A percentile compares a stretch with the other conserved stretches of the same genome.
Evolutionary conservation across 2,888 invertebrate species (phyloP).

Genomic region (Agonopterix subpropinquella): DNA sequence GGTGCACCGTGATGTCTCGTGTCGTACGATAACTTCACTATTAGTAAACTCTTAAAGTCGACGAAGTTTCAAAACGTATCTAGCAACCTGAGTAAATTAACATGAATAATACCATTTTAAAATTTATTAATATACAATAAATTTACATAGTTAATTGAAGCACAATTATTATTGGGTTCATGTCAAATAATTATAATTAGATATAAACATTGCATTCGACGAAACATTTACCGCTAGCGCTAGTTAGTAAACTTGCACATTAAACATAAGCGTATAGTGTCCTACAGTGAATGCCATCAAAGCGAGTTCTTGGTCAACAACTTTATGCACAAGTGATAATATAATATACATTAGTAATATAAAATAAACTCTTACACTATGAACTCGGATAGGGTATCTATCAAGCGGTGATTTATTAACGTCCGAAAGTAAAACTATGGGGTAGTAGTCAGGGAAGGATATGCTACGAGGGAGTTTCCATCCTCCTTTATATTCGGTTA

Average conservation of each 20-base stretch:
- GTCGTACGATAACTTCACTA: constrained; percentile 43
- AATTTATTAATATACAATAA: constrained; percentile 63
- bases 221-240: constrained; percentile 23
- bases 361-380: constrained; percentile 35
- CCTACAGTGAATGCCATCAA: constrained; percentile 51
- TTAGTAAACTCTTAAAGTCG: constrained; percentile 41
- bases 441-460: constrained; percentile 6
- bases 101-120: constrained; percentile 56
- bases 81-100: constrained; percentile 69
- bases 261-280: constrained; percentile 52
- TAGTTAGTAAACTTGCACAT: constrained; percentile 48
- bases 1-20: constrained; percentile 49
- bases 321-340: constrained; percentile 46
- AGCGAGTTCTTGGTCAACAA: constrained; percentile 51
- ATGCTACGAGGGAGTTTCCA: too few species aligned
- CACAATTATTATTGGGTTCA: constrained; percentile 44
- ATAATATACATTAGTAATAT: constrained; percentile 43
- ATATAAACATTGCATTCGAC: constrained; percentile 46
- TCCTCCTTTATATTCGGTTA: too few species aligned
- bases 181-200: constrained; percentile 51
- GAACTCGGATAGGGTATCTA: constrained; percentile 45
- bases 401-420: constrained; percentile 43
- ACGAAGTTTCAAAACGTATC: constrained; percentile 51
- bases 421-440: constrained; percentile 33
- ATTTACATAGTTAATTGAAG: constrained; percentile 62